phyloP scores from a whole-genome alignment of 2,888 invertebrate species.

The Timandra comae region DNA sequence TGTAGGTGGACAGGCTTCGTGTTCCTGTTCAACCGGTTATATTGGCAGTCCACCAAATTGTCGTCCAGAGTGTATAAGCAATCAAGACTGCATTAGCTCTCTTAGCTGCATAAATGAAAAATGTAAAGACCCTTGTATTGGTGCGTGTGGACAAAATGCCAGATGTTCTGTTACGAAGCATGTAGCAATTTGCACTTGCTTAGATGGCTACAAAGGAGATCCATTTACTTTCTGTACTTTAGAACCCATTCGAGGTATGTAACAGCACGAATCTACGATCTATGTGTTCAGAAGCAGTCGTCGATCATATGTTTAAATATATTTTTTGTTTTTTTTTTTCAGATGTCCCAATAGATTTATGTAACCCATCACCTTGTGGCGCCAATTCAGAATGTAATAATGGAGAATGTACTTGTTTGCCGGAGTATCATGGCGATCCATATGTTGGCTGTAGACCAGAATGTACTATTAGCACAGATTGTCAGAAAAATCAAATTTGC shows the following conservation, averaged over 20 bases:
- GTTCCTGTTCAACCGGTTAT: slow-evolving; percentile 77
- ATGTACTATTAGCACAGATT: slow-evolving; percentile 86
- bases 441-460: slow-evolving; percentile 87
- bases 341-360: slow-evolving; percentile 69
- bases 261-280: too few species aligned
- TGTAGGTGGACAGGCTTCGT: slow-evolving; percentile 74
- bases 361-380: slow-evolving; percentile 83
- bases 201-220: slow-evolving; percentile 77
- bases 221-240: slow-evolving; percentile 71
- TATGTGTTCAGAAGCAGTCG: too few species aligned
- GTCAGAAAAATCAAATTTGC: slow-evolving; percentile 82
- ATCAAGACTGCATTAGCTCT: slow-evolving; percentile 81
- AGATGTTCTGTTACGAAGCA: slow-evolving; percentile 78
- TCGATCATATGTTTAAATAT: not conserved
- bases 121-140: slow-evolving; percentile 81
- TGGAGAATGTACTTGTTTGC: slow-evolving; percentile 83
- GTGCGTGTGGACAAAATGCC: slow-evolving; percentile 80
- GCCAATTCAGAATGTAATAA: slow-evolving; percentile 82
- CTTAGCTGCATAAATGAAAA: slow-evolving; percentile 80
- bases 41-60: slow-evolving; percentile 82
- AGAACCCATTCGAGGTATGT: slow-evolving; percentile 49
- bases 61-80: slow-evolving; percentile 80
- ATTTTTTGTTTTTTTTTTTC: slow-evolving; percentile 5
- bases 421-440: slow-evolving; percentile 86
- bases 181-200: slow-evolving; percentile 79